Conservation (phyloP, 2,888 invertebrate species). For the Andrena praecox region DNA sequence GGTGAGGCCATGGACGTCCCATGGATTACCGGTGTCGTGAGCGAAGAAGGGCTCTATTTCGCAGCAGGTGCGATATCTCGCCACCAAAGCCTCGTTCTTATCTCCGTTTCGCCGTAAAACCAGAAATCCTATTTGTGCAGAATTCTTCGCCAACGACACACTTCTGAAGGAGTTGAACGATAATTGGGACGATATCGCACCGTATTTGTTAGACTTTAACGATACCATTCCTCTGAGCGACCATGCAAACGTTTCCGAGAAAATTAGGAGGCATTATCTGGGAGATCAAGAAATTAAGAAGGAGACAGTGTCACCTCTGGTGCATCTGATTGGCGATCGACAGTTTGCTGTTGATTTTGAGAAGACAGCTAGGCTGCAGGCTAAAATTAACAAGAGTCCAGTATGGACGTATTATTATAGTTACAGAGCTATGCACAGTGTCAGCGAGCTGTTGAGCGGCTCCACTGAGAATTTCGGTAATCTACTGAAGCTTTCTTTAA, state of each 20-base stretch:
- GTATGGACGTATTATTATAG: constrained; percentile 88
- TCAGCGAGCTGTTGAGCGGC: constrained; percentile 85
- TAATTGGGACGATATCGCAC: constrained; percentile 87
- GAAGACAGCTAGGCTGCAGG: constrained; percentile 86
- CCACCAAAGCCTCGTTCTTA: neutral
- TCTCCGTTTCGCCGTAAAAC: neutral
- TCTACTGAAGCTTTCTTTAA: neutral
- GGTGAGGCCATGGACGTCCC: constrained; percentile 88
- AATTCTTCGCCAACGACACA: constrained; percentile 81
- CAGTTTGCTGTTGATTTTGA: constrained; percentile 87
- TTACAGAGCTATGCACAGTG: constrained; percentile 86
- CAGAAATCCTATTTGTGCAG: constrained; percentile 64
- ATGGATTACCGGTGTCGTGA: constrained; percentile 88
- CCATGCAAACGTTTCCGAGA: constrained; percentile 84
- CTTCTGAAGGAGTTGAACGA: constrained; percentile 85
- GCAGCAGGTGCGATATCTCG: constrained; percentile 82
- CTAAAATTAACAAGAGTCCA: constrained; percentile 85
- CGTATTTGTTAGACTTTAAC: constrained; percentile 87
- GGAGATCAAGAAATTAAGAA: constrained; percentile 84
- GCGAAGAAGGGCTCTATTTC: constrained; percentile 90
- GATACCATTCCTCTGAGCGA: constrained; percentile 85
- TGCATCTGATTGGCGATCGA: constrained; percentile 87
- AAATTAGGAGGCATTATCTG: constrained; percentile 86
- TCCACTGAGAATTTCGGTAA: constrained; percentile 32
- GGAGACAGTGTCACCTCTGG: constrained; percentile 77